Evolutionary conservation across 2,113 vertebrate species (phyloP).

Genomic region (Hystrix cristata): DNA sequence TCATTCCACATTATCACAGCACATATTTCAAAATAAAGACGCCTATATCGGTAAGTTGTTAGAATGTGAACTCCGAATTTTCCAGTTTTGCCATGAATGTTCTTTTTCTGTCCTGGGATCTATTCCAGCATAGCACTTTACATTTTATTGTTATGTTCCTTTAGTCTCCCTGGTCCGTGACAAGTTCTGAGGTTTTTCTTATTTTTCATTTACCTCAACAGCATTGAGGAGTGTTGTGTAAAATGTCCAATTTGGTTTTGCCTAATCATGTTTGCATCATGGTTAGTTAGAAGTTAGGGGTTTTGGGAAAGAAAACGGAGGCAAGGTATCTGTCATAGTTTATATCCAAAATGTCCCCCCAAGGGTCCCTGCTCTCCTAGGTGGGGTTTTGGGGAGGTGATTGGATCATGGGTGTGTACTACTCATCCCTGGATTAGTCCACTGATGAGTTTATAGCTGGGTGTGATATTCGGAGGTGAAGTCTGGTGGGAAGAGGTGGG

Average conservation of each 20-base stretch:
- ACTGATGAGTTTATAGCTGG: neutral
- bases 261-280: neutral
- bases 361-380: neutral
- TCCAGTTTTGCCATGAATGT: neutral
- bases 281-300: neutral
- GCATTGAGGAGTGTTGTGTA: neutral
- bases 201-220: neutral
- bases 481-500: neutral
- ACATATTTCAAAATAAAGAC: neutral
- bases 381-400: neutral
- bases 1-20: neutral
- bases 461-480: neutral
- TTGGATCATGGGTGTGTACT: neutral
- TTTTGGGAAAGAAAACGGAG: slow-evolving; percentile 13
- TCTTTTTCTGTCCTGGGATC: neutral
- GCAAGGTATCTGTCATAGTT: neutral
- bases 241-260: neutral
- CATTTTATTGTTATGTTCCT: neutral
- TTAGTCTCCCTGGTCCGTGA: neutral
- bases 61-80: neutral
- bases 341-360: neutral
- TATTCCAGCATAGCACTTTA: neutral
- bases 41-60: neutral
- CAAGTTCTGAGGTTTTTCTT: neutral
- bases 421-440: neutral